These are phyloP conservation scores for Thereva unica DNA, from an alignment of 2,888 invertebrate species.

Conservation along the genomic window DNA sequence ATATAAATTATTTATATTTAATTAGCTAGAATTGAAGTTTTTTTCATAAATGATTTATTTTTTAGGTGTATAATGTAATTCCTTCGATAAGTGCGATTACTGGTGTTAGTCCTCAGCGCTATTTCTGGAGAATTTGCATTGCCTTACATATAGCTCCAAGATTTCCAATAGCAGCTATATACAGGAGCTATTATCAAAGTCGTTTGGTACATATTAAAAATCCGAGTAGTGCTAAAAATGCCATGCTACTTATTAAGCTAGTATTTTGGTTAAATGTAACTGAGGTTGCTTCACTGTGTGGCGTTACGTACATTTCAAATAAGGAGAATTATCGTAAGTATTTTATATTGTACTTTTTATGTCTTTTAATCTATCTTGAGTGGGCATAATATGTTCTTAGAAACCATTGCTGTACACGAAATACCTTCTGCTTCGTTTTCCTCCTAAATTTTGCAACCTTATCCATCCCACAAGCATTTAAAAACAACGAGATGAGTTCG, in stretches of 20 bases:
- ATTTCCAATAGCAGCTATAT: conserved; percentile 84
- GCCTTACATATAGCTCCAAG: conserved; percentile 91
- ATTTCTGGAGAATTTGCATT: conserved; percentile 90
- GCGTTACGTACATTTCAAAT: conserved; percentile 92
- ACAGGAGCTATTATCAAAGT: conserved; percentile 79
- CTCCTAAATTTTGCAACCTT: too few relatives aligned
- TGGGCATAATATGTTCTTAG: too few relatives aligned
- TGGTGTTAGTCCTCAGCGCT: conserved; percentile 88
- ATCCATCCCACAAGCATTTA: too few relatives aligned
- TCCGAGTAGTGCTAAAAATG: conserved; percentile 53
- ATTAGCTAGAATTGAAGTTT: not conserved
- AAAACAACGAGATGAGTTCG: too few relatives aligned
- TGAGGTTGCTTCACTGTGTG: conserved; percentile 84
- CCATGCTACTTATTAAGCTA: conserved; percentile 67
- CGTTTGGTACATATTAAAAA: conserved; percentile 57
- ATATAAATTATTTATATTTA: conserved; percentile 20
- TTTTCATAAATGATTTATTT: not conserved
- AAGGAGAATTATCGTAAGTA: conserved; percentile 93
- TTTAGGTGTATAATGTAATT: conserved; percentile 89
- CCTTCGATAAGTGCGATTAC: conserved; percentile 96
- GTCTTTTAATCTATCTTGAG: too few relatives aligned
- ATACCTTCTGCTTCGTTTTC: too few relatives aligned
- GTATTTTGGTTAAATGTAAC: conserved; percentile 83
- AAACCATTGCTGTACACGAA: too few relatives aligned
- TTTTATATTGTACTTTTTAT: not conserved